phyloP scores from a whole-genome alignment of 2,113 vertebrate species.

The Hippolais icterina region DNA sequence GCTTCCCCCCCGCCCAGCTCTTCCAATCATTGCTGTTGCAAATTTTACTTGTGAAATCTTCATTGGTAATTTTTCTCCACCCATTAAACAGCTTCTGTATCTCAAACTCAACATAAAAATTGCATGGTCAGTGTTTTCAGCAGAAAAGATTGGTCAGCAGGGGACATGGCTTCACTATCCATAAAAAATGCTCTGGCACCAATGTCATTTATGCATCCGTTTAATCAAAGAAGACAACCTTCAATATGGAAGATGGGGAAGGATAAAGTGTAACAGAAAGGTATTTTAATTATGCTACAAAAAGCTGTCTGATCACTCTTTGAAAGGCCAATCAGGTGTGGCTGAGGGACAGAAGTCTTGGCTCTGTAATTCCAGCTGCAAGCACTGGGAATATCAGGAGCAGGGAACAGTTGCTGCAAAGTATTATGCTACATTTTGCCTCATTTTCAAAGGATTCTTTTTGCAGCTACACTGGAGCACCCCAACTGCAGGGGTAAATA shows the following conservation, averaged over 20 bases:
- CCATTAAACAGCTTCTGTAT: neutral
- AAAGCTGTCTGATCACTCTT: neutral
- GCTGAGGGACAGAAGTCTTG: neutral
- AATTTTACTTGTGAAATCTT: neutral
- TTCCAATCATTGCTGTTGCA: neutral
- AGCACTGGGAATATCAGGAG: neutral
- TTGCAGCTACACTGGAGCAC: neutral
- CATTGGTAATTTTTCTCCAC: neutral
- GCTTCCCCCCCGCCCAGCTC: neutral
- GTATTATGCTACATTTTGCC: neutral
- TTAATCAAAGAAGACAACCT: constrained; percentile 1
- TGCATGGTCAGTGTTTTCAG: neutral
- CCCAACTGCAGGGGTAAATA: neutral
- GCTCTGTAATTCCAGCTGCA: neutral
- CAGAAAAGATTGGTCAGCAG: neutral
- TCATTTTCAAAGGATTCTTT: neutral
- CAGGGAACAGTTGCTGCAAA: neutral
- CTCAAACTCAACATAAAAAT: neutral
- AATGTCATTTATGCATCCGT: neutral
- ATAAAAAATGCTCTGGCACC: neutral
- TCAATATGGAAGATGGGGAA: neutral
- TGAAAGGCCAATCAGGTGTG: neutral
- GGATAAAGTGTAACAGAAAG: neutral
- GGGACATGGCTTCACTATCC: neutral
- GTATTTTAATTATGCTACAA: neutral